phyloP scores from a whole-genome alignment of 2,797 vertebrate species.

The Leuciscus waleckii region DNA sequence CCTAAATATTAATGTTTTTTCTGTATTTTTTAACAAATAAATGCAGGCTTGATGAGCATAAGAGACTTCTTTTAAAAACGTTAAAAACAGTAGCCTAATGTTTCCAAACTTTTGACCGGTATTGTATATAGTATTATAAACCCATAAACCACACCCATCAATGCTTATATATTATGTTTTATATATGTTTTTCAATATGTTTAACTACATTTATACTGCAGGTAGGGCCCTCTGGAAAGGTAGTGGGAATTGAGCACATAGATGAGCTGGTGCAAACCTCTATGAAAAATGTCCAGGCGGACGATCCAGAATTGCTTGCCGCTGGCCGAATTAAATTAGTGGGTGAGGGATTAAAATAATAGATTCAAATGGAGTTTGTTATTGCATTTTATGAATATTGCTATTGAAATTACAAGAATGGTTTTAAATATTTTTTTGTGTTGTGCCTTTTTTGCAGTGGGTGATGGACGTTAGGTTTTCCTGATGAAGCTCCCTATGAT shows the following conservation, averaged over 20 bases:
- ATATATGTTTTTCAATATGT: background rate
- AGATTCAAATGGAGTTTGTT: background rate
- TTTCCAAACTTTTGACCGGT: too few species aligned
- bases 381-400: background rate
- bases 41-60: too few species aligned
- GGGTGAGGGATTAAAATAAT: slow-evolving; percentile 73
- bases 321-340: slow-evolving; percentile 84
- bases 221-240: slow-evolving; percentile 84
- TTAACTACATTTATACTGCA: slow-evolving; percentile 59
- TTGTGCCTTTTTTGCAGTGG: slow-evolving; percentile 71
- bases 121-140: too few species aligned
- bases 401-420: background rate
- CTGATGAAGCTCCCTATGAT: slow-evolving; percentile 87
- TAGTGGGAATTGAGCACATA: slow-evolving; percentile 91
- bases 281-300: slow-evolving; percentile 82
- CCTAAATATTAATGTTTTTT: too few species aligned
- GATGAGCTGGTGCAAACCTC: slow-evolving; percentile 85
- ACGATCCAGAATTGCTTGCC: slow-evolving; percentile 83
- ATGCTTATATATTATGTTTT: background rate
- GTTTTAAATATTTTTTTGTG: background rate
- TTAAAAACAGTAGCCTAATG: too few species aligned
- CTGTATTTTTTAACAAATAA: too few species aligned
- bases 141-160: background rate
- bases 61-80: too few species aligned
- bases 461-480: slow-evolving; percentile 88